Evolutionary conservation across 1,140 invertebrate species (phyloP).

Genomic region (Archivesica marissinica): DNA sequence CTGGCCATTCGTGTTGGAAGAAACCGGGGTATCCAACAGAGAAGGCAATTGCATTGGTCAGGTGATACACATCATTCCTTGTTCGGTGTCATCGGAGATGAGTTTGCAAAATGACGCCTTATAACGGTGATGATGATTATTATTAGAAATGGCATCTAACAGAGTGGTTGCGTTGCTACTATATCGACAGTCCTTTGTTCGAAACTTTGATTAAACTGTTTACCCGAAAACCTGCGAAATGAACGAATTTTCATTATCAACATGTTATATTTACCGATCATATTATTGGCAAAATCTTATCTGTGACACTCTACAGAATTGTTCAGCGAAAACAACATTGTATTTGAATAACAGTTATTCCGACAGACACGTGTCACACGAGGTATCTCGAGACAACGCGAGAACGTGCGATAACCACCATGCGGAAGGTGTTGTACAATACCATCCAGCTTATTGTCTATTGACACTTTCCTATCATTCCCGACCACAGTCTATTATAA

Average conservation of each 20-base stretch:
- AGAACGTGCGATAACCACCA: constrained; percentile 51
- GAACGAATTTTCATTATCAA: constrained; percentile 26
- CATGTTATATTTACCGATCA: constrained; percentile 18
- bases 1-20: too few species aligned
- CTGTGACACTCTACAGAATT: constrained; percentile 1
- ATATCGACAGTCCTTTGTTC: background rate
- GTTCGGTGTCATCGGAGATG: too few species aligned
- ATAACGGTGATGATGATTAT: too few species aligned
- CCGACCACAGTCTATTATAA: constrained; percentile 1
- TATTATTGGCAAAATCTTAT: constrained; percentile 20
- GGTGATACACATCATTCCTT: too few species aligned
- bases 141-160: background rate
- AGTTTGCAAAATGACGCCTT: too few species aligned
- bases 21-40: too few species aligned
- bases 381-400: constrained; percentile 20
- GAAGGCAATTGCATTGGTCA: too few species aligned
- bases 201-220: constrained; percentile 11
- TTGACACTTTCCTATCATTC: constrained; percentile 40
- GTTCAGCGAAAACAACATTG: constrained; percentile 26
- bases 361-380: constrained; percentile 49
- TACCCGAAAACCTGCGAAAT: constrained; percentile 3
- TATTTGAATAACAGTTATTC: constrained; percentile 44
- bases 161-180: background rate
- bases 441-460: constrained; percentile 9
- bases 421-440: constrained; percentile 41